phyloP scores from a whole-genome alignment of 64 coral and sea anemone genomes.

The Exaiptasia diaphana region DNA sequence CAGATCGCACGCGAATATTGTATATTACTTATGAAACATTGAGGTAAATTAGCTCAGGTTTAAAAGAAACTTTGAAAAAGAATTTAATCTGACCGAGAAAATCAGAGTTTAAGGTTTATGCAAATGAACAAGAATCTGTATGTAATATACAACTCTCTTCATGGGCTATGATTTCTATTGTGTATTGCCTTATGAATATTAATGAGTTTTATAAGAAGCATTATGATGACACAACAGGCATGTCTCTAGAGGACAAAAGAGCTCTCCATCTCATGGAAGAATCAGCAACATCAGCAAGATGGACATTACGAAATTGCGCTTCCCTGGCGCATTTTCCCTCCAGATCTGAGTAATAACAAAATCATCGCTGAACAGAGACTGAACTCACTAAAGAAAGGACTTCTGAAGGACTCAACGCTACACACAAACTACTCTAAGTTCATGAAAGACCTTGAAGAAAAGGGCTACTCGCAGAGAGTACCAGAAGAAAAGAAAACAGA shows the following conservation, averaged over 20 bases:
- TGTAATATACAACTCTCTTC: too few relatives aligned
- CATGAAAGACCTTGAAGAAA: slow-evolving; percentile 16
- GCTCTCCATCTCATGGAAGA: slow-evolving; percentile 16
- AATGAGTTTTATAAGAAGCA: too few relatives aligned
- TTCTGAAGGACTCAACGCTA: neutral
- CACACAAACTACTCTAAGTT: slow-evolving; percentile 34
- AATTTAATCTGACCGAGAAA: too few relatives aligned
- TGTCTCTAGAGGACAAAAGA: slow-evolving; percentile 27
- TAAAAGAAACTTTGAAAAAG: too few relatives aligned
- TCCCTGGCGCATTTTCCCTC: slow-evolving; percentile 18
- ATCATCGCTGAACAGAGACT: slow-evolving; percentile 24
- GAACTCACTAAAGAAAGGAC: slow-evolving; percentile 14
- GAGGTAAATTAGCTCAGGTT: too few relatives aligned
- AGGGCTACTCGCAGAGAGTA: slow-evolving; percentile 26
- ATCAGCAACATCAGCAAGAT: slow-evolving; percentile 1
- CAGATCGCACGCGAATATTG: too few relatives aligned
- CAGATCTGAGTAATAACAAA: slow-evolving; percentile 47
- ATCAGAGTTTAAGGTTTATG: too few relatives aligned
- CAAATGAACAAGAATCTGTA: too few relatives aligned
- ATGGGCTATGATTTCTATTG: too few relatives aligned
- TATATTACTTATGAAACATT: too few relatives aligned
- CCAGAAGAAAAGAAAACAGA: neutral
- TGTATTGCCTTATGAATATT: too few relatives aligned
- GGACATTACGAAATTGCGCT: slow-evolving; percentile 47
- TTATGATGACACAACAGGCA: neutral